phyloP scores from a whole-genome alignment of 2,113 vertebrate species.

The Ascaphus truei region DNA sequence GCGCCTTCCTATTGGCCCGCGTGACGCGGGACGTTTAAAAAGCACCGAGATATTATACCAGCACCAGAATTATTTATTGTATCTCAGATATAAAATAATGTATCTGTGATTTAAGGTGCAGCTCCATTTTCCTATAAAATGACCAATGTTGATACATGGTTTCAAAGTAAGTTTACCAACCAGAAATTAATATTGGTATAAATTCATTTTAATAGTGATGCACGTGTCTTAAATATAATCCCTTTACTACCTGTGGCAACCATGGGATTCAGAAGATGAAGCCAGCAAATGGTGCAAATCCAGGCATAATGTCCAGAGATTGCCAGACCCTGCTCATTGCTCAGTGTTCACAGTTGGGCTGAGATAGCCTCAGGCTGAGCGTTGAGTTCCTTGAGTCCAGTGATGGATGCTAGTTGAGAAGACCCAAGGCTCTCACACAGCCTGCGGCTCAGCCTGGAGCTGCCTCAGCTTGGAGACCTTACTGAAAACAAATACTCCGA shows the following conservation, averaged over 20 bases:
- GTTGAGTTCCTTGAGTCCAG: neutral
- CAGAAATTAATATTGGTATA: too few species aligned
- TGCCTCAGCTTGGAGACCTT: neutral
- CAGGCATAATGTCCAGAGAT: neutral
- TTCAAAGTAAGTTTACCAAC: too few species aligned
- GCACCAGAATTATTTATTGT: too few species aligned
- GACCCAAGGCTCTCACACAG: neutral
- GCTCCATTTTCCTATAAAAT: neutral
- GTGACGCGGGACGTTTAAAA: too few species aligned
- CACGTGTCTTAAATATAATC: too few species aligned
- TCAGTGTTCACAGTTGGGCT: neutral
- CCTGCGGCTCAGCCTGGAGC: conserved; percentile 13
- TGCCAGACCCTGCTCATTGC: neutral
- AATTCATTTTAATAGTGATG: too few species aligned
- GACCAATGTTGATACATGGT: neutral
- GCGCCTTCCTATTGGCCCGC: too few species aligned
- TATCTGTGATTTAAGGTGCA: too few species aligned
- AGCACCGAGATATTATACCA: too few species aligned
- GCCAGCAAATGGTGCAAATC: neutral
- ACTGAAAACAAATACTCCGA: neutral
- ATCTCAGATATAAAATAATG: too few species aligned
- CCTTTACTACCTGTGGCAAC: neutral
- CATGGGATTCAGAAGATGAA: neutral
- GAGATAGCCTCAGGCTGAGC: conserved; percentile 11
- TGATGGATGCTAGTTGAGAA: neutral